Base-by-base conservation (phyloP, 2,113 vertebrate species). In the Chascanopsetta lugubris region DNA sequence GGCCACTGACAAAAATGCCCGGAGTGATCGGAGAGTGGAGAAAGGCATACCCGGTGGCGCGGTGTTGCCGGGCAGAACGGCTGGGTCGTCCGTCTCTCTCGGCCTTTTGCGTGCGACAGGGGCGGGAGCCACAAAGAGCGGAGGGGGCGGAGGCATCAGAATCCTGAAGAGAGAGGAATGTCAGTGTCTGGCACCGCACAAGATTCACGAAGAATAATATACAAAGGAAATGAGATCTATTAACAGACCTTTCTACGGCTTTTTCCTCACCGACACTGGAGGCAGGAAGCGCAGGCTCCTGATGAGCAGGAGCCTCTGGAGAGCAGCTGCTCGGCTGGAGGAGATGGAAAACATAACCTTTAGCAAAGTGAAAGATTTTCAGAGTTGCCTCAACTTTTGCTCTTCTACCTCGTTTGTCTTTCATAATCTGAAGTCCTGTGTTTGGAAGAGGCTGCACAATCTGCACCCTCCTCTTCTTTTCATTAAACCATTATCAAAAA, bases 141-240 rank as follows among this genome's bases (percentile, higher is more conserved):
- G 74, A 2, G 89, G 87, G 0, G 91, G 92, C 1, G 92, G 92
- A 2, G 92, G 93, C 93, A 93, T 93, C 71, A 93, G 67, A 20
- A 85, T 38, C 69, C 93, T 93, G 62, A 24, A 42, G 12, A 46
- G 45, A 50, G 1, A 68, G 6, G 9, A 56, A 50, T 15, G 29
- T 70, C 22, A 62, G 36, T 25, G 42, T 47, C 10, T 13, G 32
- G 3, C 8, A 17, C 30, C 3, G 36, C 13, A 29, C 17, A 47
- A 3, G 1, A 20, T 21, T 66, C 5, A 25, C 1, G 0, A 46
- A 49, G 15, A 59, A 55, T 6, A 47, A 48, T 8, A 58, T 1
- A 17, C 5, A 34, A 3, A 4, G 21, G 20, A 15, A 25, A 38
- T 1, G 4, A 40, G 20, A 59, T 56, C 8, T 17, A 32, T 27